Evolutionary conservation across 2,888 invertebrate genomes (phyloP).

Genomic region (Limnephilus rhombicus): DNA sequence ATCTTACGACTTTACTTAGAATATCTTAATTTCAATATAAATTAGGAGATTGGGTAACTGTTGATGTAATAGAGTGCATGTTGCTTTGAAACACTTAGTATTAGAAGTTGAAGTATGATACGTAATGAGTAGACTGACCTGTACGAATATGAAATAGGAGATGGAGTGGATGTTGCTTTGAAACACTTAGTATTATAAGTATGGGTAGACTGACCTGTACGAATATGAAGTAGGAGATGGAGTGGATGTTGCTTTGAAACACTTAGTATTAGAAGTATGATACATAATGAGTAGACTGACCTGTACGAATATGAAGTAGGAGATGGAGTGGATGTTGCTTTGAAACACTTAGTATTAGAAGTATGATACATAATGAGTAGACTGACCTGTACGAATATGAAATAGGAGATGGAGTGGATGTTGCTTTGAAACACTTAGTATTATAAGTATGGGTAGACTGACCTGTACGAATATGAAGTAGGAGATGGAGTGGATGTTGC

Average conservation of each 20-base stretch:
- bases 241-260: no score
- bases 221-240: slow-evolving; percentile 87
- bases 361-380: background rate
- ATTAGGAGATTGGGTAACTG: slow-evolving; percentile 81
- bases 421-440: no score
- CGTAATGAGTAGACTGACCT: slow-evolving; percentile 76
- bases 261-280: background rate
- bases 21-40: no score
- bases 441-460: no score
- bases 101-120: no score
- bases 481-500: no score
- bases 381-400: slow-evolving; percentile 82
- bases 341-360: no score
- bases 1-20: no score
- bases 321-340: slow-evolving; percentile 89
- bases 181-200: no score
- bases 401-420: slow-evolving; percentile 82
- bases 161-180: slow-evolving; percentile 81
- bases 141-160: slow-evolving; percentile 89
- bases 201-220: slow-evolving; percentile 82
- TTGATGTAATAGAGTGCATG: no score
- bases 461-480: no score
- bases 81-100: no score
- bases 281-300: slow-evolving; percentile 71
- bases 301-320: slow-evolving; percentile 92